phyloP scores from a whole-genome alignment of 2,113 vertebrate genomes.

The Percopsis transmontana region DNA sequence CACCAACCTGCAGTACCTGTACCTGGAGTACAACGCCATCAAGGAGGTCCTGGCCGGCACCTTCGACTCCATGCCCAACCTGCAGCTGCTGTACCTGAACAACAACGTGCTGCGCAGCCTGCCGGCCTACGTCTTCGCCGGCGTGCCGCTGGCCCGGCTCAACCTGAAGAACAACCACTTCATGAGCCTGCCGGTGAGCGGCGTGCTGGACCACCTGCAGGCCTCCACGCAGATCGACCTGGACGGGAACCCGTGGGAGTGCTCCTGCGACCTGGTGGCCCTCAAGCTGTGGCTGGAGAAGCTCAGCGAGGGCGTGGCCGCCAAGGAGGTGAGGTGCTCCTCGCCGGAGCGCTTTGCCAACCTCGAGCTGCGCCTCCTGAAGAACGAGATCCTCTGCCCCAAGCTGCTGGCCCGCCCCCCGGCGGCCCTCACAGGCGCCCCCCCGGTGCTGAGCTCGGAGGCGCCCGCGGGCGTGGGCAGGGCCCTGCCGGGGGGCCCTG shows the following conservation, averaged over 20 bases:
- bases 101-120: constrained; percentile 93
- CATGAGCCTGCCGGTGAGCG: constrained; percentile 97
- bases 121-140: constrained; percentile 91
- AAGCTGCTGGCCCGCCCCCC: constrained; percentile 91
- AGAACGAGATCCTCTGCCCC: constrained; percentile 95
- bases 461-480: constrained; percentile 87
- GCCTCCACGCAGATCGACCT: constrained; percentile 94
- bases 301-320: constrained; percentile 88
- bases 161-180: constrained; percentile 98
- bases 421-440: constrained; percentile 83
- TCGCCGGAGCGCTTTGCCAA: constrained; percentile 95
- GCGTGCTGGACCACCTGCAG: constrained; percentile 93
- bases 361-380: constrained; percentile 91
- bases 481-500: constrained; percentile 91
- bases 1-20: constrained; percentile 93
- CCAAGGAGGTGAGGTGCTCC: constrained; percentile 92
- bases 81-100: constrained; percentile 95
- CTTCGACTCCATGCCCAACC: constrained; percentile 94
- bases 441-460: constrained; percentile 81
- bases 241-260: constrained; percentile 98
- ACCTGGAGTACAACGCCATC: constrained; percentile 98
- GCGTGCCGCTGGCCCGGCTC: constrained; percentile 90
- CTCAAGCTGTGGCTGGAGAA: constrained; percentile 97
- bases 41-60: constrained; percentile 94
- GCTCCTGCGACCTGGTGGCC: constrained; percentile 95